Conservation (phyloP, 2,888 invertebrate genomes). For the Trissolcus japonicus region DNA sequence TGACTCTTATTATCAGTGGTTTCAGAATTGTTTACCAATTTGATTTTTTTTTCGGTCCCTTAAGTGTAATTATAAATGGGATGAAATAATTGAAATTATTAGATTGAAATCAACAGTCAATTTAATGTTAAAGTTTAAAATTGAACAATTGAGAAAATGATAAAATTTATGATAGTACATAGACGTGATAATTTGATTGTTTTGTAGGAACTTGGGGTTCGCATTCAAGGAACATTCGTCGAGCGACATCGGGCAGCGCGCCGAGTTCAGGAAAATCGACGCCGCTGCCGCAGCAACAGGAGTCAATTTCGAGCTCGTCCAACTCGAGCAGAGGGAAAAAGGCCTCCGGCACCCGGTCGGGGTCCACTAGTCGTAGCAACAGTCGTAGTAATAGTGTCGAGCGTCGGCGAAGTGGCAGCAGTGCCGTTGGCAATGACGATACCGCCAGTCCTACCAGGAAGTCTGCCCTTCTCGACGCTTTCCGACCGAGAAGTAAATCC, state of each 20-base stretch:
- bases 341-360: constrained; percentile 74
- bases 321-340: constrained; percentile 67
- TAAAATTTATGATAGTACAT: no score
- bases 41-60: no score
- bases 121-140: no score
- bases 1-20: no score
- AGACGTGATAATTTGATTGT: neutral
- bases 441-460: constrained; percentile 84
- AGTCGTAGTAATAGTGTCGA: constrained; percentile 73
- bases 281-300: constrained; percentile 69
- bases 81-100: no score
- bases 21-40: no score
- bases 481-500: constrained; percentile 86
- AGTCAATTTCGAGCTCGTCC: constrained; percentile 65
- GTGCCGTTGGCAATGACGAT: constrained; percentile 73
- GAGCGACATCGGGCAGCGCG: constrained; percentile 68
- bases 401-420: constrained; percentile 67
- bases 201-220: constrained; percentile 72
- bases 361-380: constrained; percentile 73
- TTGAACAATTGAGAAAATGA: no score
- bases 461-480: constrained; percentile 88
- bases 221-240: constrained; percentile 68
- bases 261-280: constrained; percentile 72
- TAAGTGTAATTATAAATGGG: no score
- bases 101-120: neutral